Evolutionary conservation across 2,888 invertebrate species (phyloP).

Genomic region (Temnothorax ravouxi): DNA sequence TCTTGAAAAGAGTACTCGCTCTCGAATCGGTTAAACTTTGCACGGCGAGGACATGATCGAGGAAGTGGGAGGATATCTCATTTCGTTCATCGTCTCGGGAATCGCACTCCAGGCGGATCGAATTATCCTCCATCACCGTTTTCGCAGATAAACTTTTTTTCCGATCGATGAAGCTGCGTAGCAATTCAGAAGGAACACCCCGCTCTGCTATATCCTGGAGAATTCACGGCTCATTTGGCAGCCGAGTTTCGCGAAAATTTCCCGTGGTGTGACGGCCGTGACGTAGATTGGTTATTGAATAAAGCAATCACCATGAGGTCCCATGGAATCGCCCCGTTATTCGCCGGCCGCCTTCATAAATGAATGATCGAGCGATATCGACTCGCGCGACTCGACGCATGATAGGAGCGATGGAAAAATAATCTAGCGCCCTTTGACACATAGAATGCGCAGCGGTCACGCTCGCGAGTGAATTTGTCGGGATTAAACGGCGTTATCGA

Average conservation of each 20-base stretch:
- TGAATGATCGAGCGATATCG: slow-evolving; percentile 66
- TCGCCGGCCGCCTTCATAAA: slow-evolving; percentile 55
- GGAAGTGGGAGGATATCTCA: slow-evolving; percentile 24
- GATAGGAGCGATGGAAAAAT: slow-evolving; percentile 64
- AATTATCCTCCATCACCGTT: slow-evolving; percentile 45
- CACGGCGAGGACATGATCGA: slow-evolving; percentile 6
- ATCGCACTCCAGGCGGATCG: slow-evolving; percentile 32
- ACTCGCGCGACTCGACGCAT: slow-evolving; percentile 33
- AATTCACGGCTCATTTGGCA: slow-evolving; percentile 75
- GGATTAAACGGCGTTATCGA: slow-evolving; percentile 32
- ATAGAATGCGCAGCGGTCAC: slow-evolving; percentile 19
- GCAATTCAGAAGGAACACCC: slow-evolving; percentile 27
- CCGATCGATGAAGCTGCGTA: slow-evolving; percentile 58
- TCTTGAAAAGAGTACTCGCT: background rate
- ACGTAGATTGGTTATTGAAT: slow-evolving; percentile 80
- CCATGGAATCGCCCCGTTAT: slow-evolving; percentile 66
- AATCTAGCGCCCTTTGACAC: slow-evolving; percentile 57
- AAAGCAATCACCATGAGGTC: slow-evolving; percentile 76
- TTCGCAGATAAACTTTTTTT: slow-evolving; percentile 52
- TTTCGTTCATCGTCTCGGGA: slow-evolving; percentile 46
- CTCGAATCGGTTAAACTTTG: slow-evolving; percentile 51
- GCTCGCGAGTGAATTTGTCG: slow-evolving; percentile 20
- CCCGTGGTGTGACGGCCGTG: slow-evolving; percentile 65
- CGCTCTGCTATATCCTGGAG: slow-evolving; percentile 42
- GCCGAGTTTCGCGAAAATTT: slow-evolving; percentile 73